These are phyloP conservation scores for Enteromius argenteus DNA, from an alignment of 2,797 vertebrate genomes.

Conservation along the genomic window DNA sequence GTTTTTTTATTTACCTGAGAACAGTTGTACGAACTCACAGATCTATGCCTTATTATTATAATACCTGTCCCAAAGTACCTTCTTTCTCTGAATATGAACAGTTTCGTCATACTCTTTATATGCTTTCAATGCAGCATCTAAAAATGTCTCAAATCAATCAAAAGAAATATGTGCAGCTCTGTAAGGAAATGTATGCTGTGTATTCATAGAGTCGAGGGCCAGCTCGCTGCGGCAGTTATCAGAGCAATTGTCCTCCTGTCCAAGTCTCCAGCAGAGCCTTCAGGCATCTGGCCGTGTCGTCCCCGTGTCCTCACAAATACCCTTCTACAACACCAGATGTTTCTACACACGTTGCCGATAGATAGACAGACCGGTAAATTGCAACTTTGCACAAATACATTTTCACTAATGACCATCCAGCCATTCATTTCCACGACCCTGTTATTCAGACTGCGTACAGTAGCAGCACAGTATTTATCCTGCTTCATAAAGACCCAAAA, in stretches of 20 bases:
- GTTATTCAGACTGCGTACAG: slow-evolving; percentile 11
- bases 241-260: slow-evolving; percentile 35
- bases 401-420: slow-evolving; percentile 5
- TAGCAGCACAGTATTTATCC: slow-evolving; percentile 22
- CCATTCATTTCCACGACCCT: slow-evolving; percentile 5
- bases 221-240: slow-evolving; percentile 1
- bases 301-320: slow-evolving; percentile 39
- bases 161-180: background rate
- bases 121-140: background rate
- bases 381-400: slow-evolving; percentile 21
- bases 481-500: slow-evolving; percentile 41
- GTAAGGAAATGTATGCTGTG: background rate
- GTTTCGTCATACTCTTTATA: background rate
- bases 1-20: background rate
- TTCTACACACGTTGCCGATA: slow-evolving; percentile 22
- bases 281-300: slow-evolving; percentile 37
- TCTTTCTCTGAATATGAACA: background rate
- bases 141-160: background rate
- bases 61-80: background rate
- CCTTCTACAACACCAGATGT: slow-evolving; percentile 55
- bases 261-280: slow-evolving; percentile 43
- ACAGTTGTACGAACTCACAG: background rate
- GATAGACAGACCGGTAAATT: background rate
- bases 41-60: no score
- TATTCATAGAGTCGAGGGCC: slow-evolving; percentile 1